phyloP scores from a whole-genome alignment of 1,140 invertebrate species.

The Aphidius gifuensis region DNA sequence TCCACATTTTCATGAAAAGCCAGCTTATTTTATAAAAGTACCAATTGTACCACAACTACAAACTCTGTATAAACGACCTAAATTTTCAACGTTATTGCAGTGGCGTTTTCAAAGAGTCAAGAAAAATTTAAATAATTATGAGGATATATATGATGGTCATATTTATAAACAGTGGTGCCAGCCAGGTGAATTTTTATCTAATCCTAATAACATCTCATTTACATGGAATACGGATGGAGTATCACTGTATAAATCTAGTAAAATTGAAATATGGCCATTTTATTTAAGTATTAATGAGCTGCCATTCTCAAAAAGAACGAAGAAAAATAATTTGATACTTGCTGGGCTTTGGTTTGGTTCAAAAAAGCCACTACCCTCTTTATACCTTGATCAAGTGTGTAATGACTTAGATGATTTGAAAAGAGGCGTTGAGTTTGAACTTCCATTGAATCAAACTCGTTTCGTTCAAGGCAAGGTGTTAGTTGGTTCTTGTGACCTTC shows the following conservation, averaged over 20 bases:
- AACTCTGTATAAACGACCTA: conserved; percentile 2
- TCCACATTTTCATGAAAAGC: not conserved
- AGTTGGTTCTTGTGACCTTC: conserved; percentile 10
- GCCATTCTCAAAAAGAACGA: conserved; percentile 7
- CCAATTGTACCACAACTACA: not conserved
- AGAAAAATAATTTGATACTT: conserved; percentile 18
- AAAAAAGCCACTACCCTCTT: too few relatives aligned
- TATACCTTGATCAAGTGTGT: conserved; percentile 7
- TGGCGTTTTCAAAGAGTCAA: too few relatives aligned
- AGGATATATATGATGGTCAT: conserved; percentile 12
- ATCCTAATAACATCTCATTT: conserved; percentile 17
- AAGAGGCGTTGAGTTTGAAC: conserved; percentile 7
- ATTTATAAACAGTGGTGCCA: not conserved
- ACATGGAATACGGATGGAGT: too few relatives aligned
- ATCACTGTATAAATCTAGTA: conserved; percentile 16
- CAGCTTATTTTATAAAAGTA: conserved; percentile 5
- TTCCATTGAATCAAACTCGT: not conserved
- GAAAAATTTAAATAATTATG: not conserved
- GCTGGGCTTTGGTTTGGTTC: conserved; percentile 24
- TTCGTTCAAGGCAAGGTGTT: conserved; percentile 1
- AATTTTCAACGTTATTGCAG: not conserved
- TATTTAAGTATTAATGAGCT: conserved; percentile 23
- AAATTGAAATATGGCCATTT: conserved; percentile 20
- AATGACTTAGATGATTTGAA: conserved; percentile 2
- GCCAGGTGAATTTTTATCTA: conserved; percentile 8